Evolutionary conservation across 2,888 invertebrate species (phyloP).

Genomic region (Rhogogaster chlorosoma): DNA sequence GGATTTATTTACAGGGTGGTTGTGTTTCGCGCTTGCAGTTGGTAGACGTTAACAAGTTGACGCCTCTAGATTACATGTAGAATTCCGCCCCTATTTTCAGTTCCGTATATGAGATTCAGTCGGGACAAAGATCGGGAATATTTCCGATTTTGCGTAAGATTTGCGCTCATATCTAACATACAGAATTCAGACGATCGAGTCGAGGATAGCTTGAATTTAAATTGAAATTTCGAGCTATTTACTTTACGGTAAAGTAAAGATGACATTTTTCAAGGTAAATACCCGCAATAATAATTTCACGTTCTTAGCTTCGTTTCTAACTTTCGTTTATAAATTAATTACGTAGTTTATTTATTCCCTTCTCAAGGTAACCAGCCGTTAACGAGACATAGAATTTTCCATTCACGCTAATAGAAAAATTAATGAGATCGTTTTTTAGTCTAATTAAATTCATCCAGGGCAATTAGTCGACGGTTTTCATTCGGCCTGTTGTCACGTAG

Average conservation of each 20-base stretch:
- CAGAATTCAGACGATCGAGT: not conserved
- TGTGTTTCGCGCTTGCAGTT: not conserved
- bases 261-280: not conserved
- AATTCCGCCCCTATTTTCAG: not conserved
- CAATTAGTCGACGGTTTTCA: not conserved
- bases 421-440: not conserved
- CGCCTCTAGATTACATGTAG: not conserved
- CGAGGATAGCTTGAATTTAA: not conserved
- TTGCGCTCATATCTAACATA: not conserved
- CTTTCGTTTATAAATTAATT: not conserved
- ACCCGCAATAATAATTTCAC: not conserved
- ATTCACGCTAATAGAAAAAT: not conserved
- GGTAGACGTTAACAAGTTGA: not conserved
- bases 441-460: not conserved
- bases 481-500: not conserved
- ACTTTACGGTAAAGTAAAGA: not conserved
- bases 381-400: not conserved
- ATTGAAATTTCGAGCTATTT: not conserved
- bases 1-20: not conserved
- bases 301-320: not conserved
- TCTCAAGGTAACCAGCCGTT: not conserved
- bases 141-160: not conserved
- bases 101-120: not conserved
- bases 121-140: not conserved
- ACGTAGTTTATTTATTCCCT: not conserved